phyloP scores from a whole-genome alignment of 2,797 vertebrate species.

The Jordanella pulchra region DNA sequence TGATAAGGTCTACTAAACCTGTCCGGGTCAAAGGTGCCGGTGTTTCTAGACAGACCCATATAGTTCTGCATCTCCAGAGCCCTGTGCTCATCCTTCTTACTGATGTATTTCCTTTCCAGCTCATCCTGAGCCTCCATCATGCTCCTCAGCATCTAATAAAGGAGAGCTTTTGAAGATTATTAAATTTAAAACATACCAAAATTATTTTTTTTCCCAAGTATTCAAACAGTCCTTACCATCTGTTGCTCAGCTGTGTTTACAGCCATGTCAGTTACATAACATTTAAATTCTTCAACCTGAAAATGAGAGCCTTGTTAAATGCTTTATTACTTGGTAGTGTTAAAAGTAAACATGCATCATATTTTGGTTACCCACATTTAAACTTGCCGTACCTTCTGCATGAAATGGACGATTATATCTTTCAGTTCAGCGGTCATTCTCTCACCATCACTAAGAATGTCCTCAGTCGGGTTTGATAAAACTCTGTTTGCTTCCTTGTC shows the following conservation, averaged over 20 bases:
- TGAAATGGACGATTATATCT: slow-evolving; percentile 84
- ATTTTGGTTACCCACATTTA: neutral
- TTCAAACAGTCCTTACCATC: slow-evolving; percentile 74
- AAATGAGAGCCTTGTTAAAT: slow-evolving; percentile 28
- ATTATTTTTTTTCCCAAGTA: too few species aligned
- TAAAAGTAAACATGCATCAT: neutral
- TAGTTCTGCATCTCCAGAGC: slow-evolving; percentile 84
- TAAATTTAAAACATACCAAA: neutral
- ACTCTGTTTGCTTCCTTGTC: slow-evolving; percentile 1
- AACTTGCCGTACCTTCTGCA: slow-evolving; percentile 76
- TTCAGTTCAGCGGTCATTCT: slow-evolving; percentile 84
- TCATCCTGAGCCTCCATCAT: slow-evolving; percentile 85
- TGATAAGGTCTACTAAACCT: slow-evolving; percentile 57
- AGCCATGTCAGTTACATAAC: slow-evolving; percentile 66
- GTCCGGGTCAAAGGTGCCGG: slow-evolving; percentile 84
- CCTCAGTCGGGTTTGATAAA: slow-evolving; percentile 24
- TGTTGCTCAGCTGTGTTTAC: slow-evolving; percentile 76
- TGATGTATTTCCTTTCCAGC: slow-evolving; percentile 86
- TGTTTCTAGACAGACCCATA: slow-evolving; percentile 72
- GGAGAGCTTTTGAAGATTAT: neutral
- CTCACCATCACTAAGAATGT: slow-evolving; percentile 80
- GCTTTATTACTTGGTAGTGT: neutral
- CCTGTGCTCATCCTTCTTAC: slow-evolving; percentile 83
- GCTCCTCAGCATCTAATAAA: slow-evolving; percentile 82
- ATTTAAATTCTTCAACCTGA: slow-evolving; percentile 88